Conservation (phyloP, 2,888 invertebrate species). For the Andricus curvator region DNA sequence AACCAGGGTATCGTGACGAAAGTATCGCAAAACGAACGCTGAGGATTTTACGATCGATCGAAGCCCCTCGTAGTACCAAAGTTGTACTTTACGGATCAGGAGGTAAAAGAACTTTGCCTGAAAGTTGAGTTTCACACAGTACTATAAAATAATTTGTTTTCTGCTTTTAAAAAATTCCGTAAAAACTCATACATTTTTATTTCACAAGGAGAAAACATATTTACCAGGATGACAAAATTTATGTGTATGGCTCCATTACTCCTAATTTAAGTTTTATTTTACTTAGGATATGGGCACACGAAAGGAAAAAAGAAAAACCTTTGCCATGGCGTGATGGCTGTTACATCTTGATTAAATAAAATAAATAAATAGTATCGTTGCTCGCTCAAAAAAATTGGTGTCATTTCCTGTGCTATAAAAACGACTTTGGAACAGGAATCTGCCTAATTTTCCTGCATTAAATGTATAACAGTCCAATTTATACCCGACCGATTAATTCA, state of each 20-base stretch:
- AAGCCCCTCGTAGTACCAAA: slow-evolving; percentile 47
- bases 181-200: too few relatives aligned
- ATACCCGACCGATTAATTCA: background rate
- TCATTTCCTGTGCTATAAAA: background rate
- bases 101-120: background rate
- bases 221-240: background rate
- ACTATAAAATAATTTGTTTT: background rate
- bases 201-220: too few relatives aligned
- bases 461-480: background rate
- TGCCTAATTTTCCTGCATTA: background rate
- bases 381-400: background rate
- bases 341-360: background rate
- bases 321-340: background rate
- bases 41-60: slow-evolving; percentile 60
- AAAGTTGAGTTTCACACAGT: background rate
- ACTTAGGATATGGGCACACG: background rate
- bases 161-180: too few relatives aligned
- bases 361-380: background rate
- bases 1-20: slow-evolving; percentile 60
- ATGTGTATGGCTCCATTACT: background rate
- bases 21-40: slow-evolving; percentile 46
- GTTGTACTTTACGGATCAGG: slow-evolving; percentile 1
- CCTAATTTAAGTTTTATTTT: background rate
- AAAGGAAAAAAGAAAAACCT: too few relatives aligned
- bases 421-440: background rate